Evolutionary conservation across 2,888 invertebrate species (phyloP).

Genomic region (Megaustenia siamemsis): DNA sequence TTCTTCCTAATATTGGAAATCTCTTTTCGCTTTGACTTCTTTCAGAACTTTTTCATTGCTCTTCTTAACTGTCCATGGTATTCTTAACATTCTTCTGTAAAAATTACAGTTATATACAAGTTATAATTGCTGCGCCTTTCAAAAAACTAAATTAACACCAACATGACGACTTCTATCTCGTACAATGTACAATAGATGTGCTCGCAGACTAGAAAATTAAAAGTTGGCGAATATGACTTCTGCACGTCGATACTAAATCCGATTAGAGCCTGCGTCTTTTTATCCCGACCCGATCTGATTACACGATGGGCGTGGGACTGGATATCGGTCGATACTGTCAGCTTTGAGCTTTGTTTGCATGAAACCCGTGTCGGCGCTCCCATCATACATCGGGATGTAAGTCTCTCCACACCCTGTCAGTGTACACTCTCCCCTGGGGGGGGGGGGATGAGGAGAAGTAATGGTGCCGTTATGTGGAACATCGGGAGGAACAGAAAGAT

Average conservation of each 20-base stretch:
- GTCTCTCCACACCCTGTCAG: background rate
- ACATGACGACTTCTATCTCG: too few relatives aligned
- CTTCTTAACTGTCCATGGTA: too few relatives aligned
- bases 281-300: conserved; percentile 6
- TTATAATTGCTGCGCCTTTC: too few relatives aligned
- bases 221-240: background rate
- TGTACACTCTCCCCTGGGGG: background rate
- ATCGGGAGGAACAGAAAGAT: too few relatives aligned
- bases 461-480: too few relatives aligned
- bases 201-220: background rate
- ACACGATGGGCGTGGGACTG: conserved; percentile 11
- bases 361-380: background rate
- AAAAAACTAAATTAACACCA: too few relatives aligned
- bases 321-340: conserved; percentile 10
- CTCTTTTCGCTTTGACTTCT: too few relatives aligned
- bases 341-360: conserved; percentile 10
- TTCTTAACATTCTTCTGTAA: too few relatives aligned
- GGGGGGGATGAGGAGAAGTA: background rate
- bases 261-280: background rate
- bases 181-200: background rate
- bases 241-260: background rate
- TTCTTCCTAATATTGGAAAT: too few relatives aligned
- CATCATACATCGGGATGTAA: background rate
- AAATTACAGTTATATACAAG: too few relatives aligned
- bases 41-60: too few relatives aligned